Conservation (phyloP, 2,797 vertebrate species). For the Argentina silus region DNA sequence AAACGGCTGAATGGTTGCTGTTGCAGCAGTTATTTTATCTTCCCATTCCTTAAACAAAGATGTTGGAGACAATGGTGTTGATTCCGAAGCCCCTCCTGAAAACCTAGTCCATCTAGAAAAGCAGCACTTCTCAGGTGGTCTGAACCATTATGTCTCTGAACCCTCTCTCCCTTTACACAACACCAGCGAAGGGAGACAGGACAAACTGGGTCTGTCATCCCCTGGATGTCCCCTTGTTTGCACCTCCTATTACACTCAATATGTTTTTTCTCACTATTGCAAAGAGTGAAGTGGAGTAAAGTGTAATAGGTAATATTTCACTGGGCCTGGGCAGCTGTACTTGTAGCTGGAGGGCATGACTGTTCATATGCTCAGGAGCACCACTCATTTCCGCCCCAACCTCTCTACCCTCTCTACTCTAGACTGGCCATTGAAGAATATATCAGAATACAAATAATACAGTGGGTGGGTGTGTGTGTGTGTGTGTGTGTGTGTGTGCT, state of each 20-base stretch:
- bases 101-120: background rate
- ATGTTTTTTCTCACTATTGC: constrained; percentile 33
- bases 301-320: constrained; percentile 66
- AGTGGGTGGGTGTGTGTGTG: constrained; percentile 15
- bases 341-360: constrained; percentile 48
- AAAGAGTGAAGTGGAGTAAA: constrained; percentile 22
- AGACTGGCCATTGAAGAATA: constrained; percentile 40
- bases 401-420: constrained; percentile 45
- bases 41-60: too few relatives aligned
- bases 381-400: constrained; percentile 52
- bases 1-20: too few relatives aligned
- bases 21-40: too few relatives aligned
- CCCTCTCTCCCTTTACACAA: background rate
- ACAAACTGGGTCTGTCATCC: background rate
- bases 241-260: constrained; percentile 47
- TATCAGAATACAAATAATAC: constrained; percentile 68
- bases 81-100: too few relatives aligned
- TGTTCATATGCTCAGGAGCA: constrained; percentile 47
- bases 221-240: background rate
- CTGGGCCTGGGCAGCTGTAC: constrained; percentile 35
- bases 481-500: constrained; percentile 17
- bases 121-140: background rate
- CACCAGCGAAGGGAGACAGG: too few relatives aligned
- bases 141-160: background rate
- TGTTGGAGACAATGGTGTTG: too few relatives aligned